phyloP scores from a whole-genome alignment of 2,888 invertebrate species.

The Rhamnusium bicolor region DNA sequence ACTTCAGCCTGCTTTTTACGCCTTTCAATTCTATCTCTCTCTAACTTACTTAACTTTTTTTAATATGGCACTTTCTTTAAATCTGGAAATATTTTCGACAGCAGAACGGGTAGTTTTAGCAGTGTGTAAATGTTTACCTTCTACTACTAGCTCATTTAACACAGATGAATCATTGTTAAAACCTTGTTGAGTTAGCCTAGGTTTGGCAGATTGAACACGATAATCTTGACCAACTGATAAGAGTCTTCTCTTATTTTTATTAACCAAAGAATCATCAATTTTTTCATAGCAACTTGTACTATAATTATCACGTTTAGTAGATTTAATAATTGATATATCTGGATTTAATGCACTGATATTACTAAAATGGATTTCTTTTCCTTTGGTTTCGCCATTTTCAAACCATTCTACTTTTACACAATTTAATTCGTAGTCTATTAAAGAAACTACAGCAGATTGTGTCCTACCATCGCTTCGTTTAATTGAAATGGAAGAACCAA shows the following conservation, averaged over 20 bases:
- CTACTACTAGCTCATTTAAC: constrained; percentile 44
- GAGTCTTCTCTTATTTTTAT: constrained; percentile 48
- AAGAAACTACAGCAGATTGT: constrained; percentile 95
- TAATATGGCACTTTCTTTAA: constrained; percentile 50
- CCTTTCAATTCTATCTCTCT: constrained; percentile 95
- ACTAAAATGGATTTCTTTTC: constrained; percentile 97
- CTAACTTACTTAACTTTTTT: constrained; percentile 93
- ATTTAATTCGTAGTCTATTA: constrained; percentile 87
- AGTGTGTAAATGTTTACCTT: constrained; percentile 43
- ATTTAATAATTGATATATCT: constrained; percentile 69
- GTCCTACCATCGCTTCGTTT: constrained; percentile 92
- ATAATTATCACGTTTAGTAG: constrained; percentile 34
- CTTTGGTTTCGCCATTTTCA: constrained; percentile 98
- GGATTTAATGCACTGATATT: constrained; percentile 91
- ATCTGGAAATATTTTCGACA: constrained; percentile 48
- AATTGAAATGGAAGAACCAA: constrained; percentile 86
- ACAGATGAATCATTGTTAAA: constrained; percentile 29
- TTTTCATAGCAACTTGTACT: constrained; percentile 40
- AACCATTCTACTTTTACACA: constrained; percentile 99
- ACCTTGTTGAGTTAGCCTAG: constrained; percentile 49
- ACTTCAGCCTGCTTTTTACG: constrained; percentile 92
- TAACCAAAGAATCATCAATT: constrained; percentile 35
- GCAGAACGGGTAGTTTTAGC: constrained; percentile 51
- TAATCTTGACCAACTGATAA: constrained; percentile 44
- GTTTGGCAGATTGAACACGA: constrained; percentile 50